Percentiles rank a stretch among this genome's conserved stretches.
Conservation (phyloP, 1,140 invertebrate genomes). For the Polyergus mexicanus region DNA sequence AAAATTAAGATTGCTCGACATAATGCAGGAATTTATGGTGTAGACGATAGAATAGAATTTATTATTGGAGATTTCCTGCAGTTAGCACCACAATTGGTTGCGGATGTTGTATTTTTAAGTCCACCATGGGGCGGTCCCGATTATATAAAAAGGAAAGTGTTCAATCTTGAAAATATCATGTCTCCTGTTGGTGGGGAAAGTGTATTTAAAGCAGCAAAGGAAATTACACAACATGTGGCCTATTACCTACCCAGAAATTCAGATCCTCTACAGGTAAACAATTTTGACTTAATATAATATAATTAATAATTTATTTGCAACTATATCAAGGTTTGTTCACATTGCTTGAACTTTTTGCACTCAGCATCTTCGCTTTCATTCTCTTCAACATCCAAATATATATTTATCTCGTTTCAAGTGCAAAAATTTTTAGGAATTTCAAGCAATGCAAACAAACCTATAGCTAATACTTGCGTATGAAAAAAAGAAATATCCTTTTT, state of each 20-base stretch:
- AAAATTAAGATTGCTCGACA: conserved; percentile 95
- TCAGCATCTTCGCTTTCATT: too few relatives aligned
- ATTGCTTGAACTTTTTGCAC: too few relatives aligned
- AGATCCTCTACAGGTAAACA: conserved; percentile 92
- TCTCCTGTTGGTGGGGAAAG: conserved; percentile 89
- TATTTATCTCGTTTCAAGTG: too few relatives aligned
- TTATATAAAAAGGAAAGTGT: conserved; percentile 89
- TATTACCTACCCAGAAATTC: conserved; percentile 97
- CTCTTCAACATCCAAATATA: too few relatives aligned
- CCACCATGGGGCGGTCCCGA: conserved; percentile 98
- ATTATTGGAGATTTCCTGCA: conserved; percentile 96
- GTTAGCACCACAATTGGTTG: conserved; percentile 89
- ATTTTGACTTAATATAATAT: background rate
- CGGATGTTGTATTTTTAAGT: conserved; percentile 96
- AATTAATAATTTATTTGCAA: background rate
- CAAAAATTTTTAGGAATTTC: too few relatives aligned
- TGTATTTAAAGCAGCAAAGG: conserved; percentile 88
- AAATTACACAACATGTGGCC: conserved; percentile 92
- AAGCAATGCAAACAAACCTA: too few relatives aligned
- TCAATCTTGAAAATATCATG: conserved; percentile 93
- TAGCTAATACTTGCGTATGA: background rate
- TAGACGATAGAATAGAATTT: conserved; percentile 96
- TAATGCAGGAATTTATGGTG: conserved; percentile 96
- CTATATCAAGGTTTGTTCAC: background rate
- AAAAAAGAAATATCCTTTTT: background rate